A percentile compares a stretch with the other conserved stretches of the same genome.
Evolutionary conservation across 92 coral and sea anemone species (phyloP).

Genomic region (Zoanthus sociatus): DNA sequence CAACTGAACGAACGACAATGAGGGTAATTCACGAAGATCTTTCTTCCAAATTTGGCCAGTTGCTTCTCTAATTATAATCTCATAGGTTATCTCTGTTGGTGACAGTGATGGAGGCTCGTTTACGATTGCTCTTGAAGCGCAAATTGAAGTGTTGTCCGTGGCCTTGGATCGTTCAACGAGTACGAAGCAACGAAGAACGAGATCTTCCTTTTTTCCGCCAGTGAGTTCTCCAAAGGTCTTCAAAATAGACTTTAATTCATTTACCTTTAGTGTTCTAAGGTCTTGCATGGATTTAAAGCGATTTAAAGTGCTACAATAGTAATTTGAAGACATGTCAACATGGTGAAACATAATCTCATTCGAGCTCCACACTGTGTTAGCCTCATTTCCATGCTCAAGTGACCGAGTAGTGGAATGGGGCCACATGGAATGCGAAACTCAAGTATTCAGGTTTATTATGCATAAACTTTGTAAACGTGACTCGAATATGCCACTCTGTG

Average conservation of each 20-base stretch:
- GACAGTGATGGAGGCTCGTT: not conserved
- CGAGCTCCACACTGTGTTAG: not conserved
- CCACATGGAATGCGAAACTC: not conserved
- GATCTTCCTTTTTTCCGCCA: constrained; percentile 24
- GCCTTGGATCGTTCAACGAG: not conserved
- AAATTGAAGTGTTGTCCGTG: too few species aligned
- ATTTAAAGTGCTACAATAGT: not conserved
- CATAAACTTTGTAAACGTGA: too few species aligned
- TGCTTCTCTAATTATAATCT: constrained; percentile 3
- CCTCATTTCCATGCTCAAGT: not conserved
- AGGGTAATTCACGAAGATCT: constrained; percentile 35
- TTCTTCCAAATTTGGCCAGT: constrained; percentile 1
- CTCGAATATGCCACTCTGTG: too few species aligned
- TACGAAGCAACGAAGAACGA: constrained; percentile 32
- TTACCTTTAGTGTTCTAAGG: constrained; percentile 22
- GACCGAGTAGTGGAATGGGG: not conserved
- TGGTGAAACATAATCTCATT: not conserved
- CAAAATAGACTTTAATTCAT: not conserved
- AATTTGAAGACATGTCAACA: not conserved
- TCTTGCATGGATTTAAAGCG: not conserved
- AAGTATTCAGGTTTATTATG: not conserved
- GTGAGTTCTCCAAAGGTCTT: not conserved
- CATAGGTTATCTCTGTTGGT: constrained; percentile 9
- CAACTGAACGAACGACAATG: constrained; percentile 6
- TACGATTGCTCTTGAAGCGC: not conserved